Evolutionary conservation across 2,888 invertebrate genomes (phyloP).

Genomic region (Chymomyza amoena): DNA sequence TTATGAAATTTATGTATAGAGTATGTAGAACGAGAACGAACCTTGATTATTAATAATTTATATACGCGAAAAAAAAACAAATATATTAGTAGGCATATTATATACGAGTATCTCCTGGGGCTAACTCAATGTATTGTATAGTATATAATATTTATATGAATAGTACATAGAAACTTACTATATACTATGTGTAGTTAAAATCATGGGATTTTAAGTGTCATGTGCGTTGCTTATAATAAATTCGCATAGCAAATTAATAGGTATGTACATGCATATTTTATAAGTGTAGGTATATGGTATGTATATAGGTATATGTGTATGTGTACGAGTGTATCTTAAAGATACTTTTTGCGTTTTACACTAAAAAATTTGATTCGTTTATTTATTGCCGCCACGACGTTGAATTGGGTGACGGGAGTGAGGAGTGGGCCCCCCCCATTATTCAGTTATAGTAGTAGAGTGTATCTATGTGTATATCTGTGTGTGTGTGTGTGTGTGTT

Average conservation of each 20-base stretch:
- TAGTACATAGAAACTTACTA: no score
- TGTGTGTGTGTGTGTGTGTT: background rate
- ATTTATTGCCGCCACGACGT: background rate
- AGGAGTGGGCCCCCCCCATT: no score
- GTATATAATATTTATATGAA: background rate
- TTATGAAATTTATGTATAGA: background rate
- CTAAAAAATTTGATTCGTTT: background rate
- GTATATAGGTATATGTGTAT: background rate
- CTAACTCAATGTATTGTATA: background rate
- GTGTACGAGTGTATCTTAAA: slow-evolving; percentile 1
- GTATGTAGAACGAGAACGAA: background rate
- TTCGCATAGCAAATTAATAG: slow-evolving; percentile 1
- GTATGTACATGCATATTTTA: slow-evolving; percentile 11
- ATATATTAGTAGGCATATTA: background rate
- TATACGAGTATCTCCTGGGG: background rate
- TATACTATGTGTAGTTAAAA: no score
- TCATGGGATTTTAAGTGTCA: background rate
- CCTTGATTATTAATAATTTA: background rate
- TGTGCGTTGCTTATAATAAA: background rate
- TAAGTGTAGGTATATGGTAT: background rate
- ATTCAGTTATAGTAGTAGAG: background rate
- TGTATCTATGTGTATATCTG: background rate
- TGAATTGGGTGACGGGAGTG: background rate
- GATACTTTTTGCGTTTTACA: slow-evolving; percentile 6
- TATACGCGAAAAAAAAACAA: background rate